A percentile compares a stretch with the other conserved stretches of the same genome.
phyloP scores from a whole-genome alignment of 2,888 invertebrate genomes.

The Operophtera brumata region DNA sequence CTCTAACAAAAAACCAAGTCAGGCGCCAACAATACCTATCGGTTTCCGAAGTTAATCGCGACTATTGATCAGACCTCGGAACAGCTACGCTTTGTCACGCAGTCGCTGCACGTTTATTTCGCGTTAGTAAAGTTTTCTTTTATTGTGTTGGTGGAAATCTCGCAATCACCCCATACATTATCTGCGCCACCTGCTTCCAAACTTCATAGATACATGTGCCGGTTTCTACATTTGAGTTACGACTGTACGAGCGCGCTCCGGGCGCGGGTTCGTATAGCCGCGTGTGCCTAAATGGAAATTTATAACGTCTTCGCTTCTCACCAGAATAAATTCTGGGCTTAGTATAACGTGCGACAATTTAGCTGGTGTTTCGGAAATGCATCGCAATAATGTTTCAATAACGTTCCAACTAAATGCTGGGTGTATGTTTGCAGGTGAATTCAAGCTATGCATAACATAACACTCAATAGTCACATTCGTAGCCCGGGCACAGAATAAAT shows the following conservation, averaged over 20 bases:
- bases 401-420: not conserved
- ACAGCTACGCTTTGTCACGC: constrained; percentile 29
- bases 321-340: constrained; percentile 40
- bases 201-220: constrained; percentile 54
- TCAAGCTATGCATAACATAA: not conserved
- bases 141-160: constrained; percentile 29
- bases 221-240: constrained; percentile 54
- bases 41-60: constrained; percentile 30
- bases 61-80: constrained; percentile 29
- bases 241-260: constrained; percentile 22
- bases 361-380: constrained; percentile 19
- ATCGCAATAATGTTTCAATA: constrained; percentile 3
- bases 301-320: constrained; percentile 52
- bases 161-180: constrained; percentile 37
- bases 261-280: constrained; percentile 49
- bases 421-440: not conserved
- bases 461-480: too few relatives aligned
- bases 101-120: constrained; percentile 25
- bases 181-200: constrained; percentile 57
- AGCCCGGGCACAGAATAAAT: too few relatives aligned
- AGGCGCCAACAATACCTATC: constrained; percentile 23
- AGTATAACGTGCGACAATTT: constrained; percentile 20
- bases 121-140: constrained; percentile 27
- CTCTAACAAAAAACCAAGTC: constrained; percentile 11
- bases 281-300: constrained; percentile 63